Evolutionary conservation across 2,113 vertebrate genomes (phyloP).

Genomic region (Scomber colias): DNA sequence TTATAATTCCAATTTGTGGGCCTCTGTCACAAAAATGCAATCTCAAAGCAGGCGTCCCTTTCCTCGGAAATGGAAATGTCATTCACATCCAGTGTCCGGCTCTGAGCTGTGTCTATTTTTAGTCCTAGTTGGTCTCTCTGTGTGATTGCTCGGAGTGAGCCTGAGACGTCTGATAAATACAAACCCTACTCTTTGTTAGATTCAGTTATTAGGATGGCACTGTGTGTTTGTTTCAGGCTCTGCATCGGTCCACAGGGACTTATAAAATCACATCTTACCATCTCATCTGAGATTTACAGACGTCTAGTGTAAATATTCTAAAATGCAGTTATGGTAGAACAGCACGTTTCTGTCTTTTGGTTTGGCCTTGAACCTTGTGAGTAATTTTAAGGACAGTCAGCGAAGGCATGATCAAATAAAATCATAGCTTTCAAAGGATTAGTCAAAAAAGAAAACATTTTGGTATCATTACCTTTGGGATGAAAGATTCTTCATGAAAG

Average conservation of each 20-base stretch:
- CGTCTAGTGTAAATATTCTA: constrained; percentile 23
- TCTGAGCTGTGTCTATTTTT: constrained; percentile 69
- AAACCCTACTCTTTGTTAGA: constrained; percentile 33
- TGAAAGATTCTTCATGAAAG: neutral
- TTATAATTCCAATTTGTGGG: constrained; percentile 54
- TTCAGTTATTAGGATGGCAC: constrained; percentile 21
- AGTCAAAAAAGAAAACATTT: neutral
- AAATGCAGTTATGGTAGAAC: constrained; percentile 3
- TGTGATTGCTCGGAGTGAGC: constrained; percentile 53
- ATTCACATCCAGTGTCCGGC: constrained; percentile 63
- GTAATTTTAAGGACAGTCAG: neutral
- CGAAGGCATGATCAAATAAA: constrained; percentile 39
- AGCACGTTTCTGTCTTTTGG: constrained; percentile 37
- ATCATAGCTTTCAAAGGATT: neutral
- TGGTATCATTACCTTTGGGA: neutral
- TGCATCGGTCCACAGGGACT: constrained; percentile 27
- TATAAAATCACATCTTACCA: constrained; percentile 27
- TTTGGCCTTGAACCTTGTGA: neutral
- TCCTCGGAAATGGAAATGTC: constrained; percentile 71
- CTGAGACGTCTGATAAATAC: constrained; percentile 66
- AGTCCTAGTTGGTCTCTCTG: constrained; percentile 43
- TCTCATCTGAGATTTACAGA: constrained; percentile 45
- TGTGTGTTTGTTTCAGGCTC: constrained; percentile 25
- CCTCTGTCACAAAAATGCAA: constrained; percentile 40
- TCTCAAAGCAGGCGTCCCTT: constrained; percentile 47